Conservation (phyloP, 2,888 invertebrate genomes). For the Acholoe squamosa region DNA sequence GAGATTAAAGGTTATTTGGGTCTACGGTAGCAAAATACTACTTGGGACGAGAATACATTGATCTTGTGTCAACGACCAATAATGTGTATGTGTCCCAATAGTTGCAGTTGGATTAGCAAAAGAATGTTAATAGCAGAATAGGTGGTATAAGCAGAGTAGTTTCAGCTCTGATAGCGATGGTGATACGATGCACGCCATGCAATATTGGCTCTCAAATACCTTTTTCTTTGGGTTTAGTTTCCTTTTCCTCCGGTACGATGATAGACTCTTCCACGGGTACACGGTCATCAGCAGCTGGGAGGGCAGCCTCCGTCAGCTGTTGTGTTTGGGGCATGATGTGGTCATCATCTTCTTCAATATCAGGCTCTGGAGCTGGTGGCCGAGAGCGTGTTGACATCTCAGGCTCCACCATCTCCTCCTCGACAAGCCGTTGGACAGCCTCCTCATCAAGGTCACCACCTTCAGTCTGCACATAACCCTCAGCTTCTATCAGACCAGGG, state of each 20-base stretch:
- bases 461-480: slow-evolving; percentile 1
- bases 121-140: slow-evolving; percentile 50
- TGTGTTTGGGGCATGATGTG: background rate
- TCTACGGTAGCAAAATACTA: background rate
- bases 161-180: slow-evolving; percentile 48
- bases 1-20: background rate
- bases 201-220: slow-evolving; percentile 48
- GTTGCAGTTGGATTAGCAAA: slow-evolving; percentile 48
- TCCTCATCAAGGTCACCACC: slow-evolving; percentile 21
- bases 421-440: background rate
- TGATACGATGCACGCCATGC: slow-evolving; percentile 50
- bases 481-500: slow-evolving; percentile 45
- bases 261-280: slow-evolving; percentile 11
- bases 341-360: slow-evolving; percentile 34
- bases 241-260: slow-evolving; percentile 55
- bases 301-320: slow-evolving; percentile 13
- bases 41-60: background rate
- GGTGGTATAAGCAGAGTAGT: slow-evolving; percentile 56
- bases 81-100: background rate
- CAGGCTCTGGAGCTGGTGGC: background rate
- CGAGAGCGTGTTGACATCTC: background rate
- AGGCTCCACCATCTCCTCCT: slow-evolving; percentile 51
- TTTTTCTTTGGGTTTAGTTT: slow-evolving; percentile 23
- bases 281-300: background rate
- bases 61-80: slow-evolving; percentile 28